Base-by-base conservation (phyloP, 2,797 vertebrate genomes). In the Valencia hispanica region DNA sequence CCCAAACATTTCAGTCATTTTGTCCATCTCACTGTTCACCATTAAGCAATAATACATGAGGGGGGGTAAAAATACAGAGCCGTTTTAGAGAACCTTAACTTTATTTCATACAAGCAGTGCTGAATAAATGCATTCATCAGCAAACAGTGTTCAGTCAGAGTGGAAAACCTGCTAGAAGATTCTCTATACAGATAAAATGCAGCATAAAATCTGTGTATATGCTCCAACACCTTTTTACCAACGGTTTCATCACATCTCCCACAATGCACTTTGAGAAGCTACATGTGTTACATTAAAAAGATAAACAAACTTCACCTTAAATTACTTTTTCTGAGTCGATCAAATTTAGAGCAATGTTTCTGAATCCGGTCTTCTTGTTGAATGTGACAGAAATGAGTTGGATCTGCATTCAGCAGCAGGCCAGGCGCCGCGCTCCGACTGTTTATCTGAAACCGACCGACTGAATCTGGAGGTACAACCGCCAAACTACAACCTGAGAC, bases 81-180 rank as follows among this genome's bases (percentile, higher is more conserved):
- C 30, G 3, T 45, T 72, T n/a, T 55, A 70, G 79, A 81, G 79
- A 72, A 65, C 30, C 34, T 72, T 53, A 27, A 59, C 75, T 89
- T 91, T 84, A 86, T 90, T 89, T 83, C 68, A 83, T 68, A 77
- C 68, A 69, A 53, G 53, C 74, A 70, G 53, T 75, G 71, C 41
- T 79, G 76, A 82, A 83, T 85, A 85, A 82, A 77, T 53, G 55
- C 59, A 87, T 76, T 85, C 66, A 73, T 75, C 70, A 79, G 74
- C 48, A 36, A 71, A 80, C 73, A 84, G 73, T 65, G 79, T 53
- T 50, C 59, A 75, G 72, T 78, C 53, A 73, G 74, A 73, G 61
- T 63, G 59, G 72, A 78, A 80, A 73, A 61, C 32, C 69, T 74
- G 66, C 80, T 59, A 72, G 83, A 80, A 88, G 25, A 36, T 57